A percentile compares a stretch with the other conserved stretches of the same genome.
Conservation (phyloP, 2,113 vertebrate genomes). For the Gulo gulo region DNA sequence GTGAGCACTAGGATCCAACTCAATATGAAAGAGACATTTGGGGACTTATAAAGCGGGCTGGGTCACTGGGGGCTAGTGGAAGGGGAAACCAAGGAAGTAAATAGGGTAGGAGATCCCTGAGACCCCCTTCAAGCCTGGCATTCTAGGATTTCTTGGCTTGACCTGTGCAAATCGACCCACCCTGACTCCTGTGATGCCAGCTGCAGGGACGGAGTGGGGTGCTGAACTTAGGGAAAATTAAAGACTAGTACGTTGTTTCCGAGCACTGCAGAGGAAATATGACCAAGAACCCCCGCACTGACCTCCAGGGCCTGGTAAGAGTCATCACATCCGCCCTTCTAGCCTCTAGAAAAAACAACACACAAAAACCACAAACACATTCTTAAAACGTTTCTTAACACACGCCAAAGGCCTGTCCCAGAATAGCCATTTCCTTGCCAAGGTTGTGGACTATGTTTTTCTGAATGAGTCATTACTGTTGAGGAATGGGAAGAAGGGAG, state of each 20-base stretch:
- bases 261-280: not conserved
- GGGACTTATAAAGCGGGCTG: not conserved
- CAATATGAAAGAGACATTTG: not conserved
- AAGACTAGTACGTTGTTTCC: not conserved
- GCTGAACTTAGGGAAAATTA: not conserved
- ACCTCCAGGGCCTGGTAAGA: not conserved
- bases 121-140: not conserved
- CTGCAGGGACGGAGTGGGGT: not conserved
- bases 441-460: slow-evolving; percentile 72
- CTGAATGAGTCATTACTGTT: slow-evolving; percentile 75
- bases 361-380: not conserved
- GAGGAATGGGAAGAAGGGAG: slow-evolving; percentile 72
- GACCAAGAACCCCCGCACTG: not conserved
- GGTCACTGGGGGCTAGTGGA: no score
- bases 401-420: slow-evolving; percentile 74
- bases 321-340: not conserved
- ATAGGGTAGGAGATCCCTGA: not conserved
- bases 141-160: not conserved
- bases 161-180: not conserved
- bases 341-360: slow-evolving; percentile 40
- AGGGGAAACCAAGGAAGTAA: not conserved
- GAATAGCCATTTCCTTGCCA: slow-evolving; percentile 67
- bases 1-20: not conserved
- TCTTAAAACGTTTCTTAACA: not conserved
- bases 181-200: not conserved